Percentiles rank a stretch among this genome's conserved stretches.
These are phyloP conservation scores for Australoheros facetus DNA, from an alignment of 2,797 vertebrate species.

Conservation along the genomic window DNA sequence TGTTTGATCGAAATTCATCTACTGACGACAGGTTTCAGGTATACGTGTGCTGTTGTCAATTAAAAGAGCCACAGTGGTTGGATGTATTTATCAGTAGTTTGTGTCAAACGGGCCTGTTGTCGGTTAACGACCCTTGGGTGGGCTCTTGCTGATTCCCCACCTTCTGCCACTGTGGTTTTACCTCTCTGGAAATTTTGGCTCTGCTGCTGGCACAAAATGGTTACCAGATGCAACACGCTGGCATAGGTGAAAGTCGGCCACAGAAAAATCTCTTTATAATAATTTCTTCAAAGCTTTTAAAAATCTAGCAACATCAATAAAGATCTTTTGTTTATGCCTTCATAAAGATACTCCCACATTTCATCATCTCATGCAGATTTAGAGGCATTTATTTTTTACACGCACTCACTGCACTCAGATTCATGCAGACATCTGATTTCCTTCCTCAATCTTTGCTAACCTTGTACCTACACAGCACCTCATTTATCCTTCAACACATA, in stretches of 20 bases:
- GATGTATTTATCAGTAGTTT: slow-evolving; percentile 49
- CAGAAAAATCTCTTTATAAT: slow-evolving; percentile 17
- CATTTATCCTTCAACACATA: slow-evolving; percentile 21
- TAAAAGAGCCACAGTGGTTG: slow-evolving; percentile 15
- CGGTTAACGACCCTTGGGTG: slow-evolving; percentile 74
- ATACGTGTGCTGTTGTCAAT: slow-evolving; percentile 34
- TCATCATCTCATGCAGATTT: not conserved
- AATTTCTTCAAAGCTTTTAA: slow-evolving; percentile 11
- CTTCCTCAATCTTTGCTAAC: slow-evolving; percentile 54
- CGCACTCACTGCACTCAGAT: not conserved
- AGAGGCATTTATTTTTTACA: not conserved
- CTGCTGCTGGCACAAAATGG: slow-evolving; percentile 73
- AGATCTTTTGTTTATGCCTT: not conserved
- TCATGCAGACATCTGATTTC: slow-evolving; percentile 71
- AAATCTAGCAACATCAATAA: not conserved
- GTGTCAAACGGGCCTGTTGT: slow-evolving; percentile 53
- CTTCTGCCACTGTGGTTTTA: slow-evolving; percentile 77
- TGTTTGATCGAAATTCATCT: slow-evolving; percentile 37
- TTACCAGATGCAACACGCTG: slow-evolving; percentile 73
- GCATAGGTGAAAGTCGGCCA: slow-evolving; percentile 55
- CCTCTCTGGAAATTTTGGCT: slow-evolving; percentile 70
- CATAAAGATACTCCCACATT: not conserved
- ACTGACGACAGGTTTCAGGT: slow-evolving; percentile 11
- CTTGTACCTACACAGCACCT: slow-evolving; percentile 20
- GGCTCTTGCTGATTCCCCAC: slow-evolving; percentile 71